A percentile compares a stretch with the other conserved stretches of the same genome.
These are phyloP conservation scores for Oscheius sp. DNA, from an alignment of 2,888 invertebrate genomes.

Conservation along the genomic window DNA sequence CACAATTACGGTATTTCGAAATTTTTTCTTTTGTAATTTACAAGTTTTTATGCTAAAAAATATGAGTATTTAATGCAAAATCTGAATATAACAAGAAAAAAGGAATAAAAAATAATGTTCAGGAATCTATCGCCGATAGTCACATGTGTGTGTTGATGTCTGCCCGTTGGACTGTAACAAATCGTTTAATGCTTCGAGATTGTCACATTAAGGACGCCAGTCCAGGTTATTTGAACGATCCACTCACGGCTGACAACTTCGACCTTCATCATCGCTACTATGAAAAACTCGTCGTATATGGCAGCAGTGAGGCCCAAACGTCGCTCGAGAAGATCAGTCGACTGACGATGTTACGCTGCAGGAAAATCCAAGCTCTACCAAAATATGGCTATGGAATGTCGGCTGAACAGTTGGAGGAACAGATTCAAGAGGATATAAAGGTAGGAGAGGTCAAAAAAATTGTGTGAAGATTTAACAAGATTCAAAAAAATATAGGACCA, in stretches of 20 bases:
- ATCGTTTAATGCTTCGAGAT: not conserved
- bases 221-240: not conserved
- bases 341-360: not conserved
- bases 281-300: not conserved
- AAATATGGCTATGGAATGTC: not conserved
- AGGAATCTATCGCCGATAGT: not conserved
- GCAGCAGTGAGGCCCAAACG: not conserved
- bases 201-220: not conserved
- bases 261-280: not conserved
- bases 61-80: no score
- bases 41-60: no score
- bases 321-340: not conserved
- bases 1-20: not conserved
- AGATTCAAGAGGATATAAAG: not conserved
- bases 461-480: no score
- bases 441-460: no score
- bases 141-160: not conserved
- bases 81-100: no score
- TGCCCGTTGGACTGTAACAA: not conserved
- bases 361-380: not conserved
- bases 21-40: not conserved
- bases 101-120: no score
- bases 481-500: no score
- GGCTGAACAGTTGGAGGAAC: not conserved
- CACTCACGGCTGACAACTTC: not conserved